Conservation (phyloP, 2,888 invertebrate genomes). For the Hypselothyrea guttata region DNA sequence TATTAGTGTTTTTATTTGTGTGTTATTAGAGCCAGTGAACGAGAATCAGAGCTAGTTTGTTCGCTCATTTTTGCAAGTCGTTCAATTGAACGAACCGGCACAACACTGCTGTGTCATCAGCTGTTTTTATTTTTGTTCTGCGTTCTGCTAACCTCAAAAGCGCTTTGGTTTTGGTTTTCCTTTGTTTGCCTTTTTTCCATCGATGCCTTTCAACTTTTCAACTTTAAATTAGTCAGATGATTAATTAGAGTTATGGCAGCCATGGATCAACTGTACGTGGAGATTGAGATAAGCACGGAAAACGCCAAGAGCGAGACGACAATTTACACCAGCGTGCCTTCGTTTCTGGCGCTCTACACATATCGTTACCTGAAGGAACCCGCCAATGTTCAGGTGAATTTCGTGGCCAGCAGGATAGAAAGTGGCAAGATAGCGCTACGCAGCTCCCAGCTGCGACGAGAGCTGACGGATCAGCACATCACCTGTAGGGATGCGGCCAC, state of each 20-base stretch:
- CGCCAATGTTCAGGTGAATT: constrained; percentile 83
- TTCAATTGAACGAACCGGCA: too few species aligned
- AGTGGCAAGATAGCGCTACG: constrained; percentile 66
- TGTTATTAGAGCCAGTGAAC: too few species aligned
- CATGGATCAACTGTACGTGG: constrained; percentile 81
- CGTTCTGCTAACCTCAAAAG: constrained; percentile 41
- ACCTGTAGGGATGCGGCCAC: constrained; percentile 73
- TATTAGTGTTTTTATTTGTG: too few species aligned
- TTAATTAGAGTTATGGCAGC: too few species aligned
- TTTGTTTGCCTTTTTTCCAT: constrained; percentile 35
- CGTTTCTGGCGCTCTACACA: constrained; percentile 85
- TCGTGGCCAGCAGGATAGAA: constrained; percentile 65
- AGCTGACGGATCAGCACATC: constrained; percentile 78
- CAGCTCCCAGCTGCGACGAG: constrained; percentile 67
- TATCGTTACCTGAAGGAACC: constrained; percentile 85
- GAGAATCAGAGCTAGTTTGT: too few species aligned
- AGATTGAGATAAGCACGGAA: constrained; percentile 77
- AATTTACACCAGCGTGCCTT: constrained; percentile 84
- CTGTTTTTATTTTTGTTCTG: constrained; percentile 56
- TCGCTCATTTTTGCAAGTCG: too few species aligned
- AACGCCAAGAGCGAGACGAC: constrained; percentile 66
- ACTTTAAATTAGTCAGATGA: constrained; percentile 42
- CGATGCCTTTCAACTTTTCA: constrained; percentile 25
- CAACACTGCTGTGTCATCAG: too few species aligned
- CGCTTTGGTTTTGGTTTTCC: constrained; percentile 38